Base-by-base conservation (phyloP, 2,888 invertebrate genomes). In the Sacculina carcini region DNA sequence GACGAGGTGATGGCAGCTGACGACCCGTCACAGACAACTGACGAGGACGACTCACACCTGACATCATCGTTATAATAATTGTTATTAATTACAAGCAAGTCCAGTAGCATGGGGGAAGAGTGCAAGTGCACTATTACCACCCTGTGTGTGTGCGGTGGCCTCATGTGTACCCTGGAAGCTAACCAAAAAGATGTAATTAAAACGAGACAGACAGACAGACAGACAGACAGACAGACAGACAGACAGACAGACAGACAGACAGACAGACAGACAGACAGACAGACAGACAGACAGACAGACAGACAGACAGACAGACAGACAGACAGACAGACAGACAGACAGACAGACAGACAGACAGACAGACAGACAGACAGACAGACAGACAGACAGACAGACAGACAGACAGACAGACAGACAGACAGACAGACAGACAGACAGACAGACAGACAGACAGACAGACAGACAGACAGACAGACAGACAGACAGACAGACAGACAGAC, bases 1-100 rank as follows among this genome's bases (percentile, higher is more conserved):
- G 70, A 38, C 92, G 71, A 0, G 90, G 85, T 26, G 86, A 85
- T 0, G 90, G 90, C 21, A 92, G 67, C 0, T 75, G 74, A 0
- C 69, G 67, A 3, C 89, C 87, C 0, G 79, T 79, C 0, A 79
- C 75, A 0, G 83, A 77, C 24, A 75, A 73, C 2, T 72, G 63
- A 50, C 84, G 72, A 0, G 87, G 86, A 23, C 78, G 75, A 6
- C 84, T 83, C 23, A 89, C 77, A 52, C 82, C 76, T 76, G 61
- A 2, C 56, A 52, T 54, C 38, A 51, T 40, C n/a, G n/a, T n/a
- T n/a, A n/a, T n/a, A 51, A 16, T 19, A 21, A 7, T 10, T 3
- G n/a, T 19, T 23, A 26, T 52, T 26, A n/a, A 52, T 26, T n/a
- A n/a, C n/a, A n/a, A n/a, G n/a, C n/a, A n/a, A n/a, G n/a, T n/a